Conservation (phyloP, 2,888 invertebrate species). For the Eristalinus sepulchralis region DNA sequence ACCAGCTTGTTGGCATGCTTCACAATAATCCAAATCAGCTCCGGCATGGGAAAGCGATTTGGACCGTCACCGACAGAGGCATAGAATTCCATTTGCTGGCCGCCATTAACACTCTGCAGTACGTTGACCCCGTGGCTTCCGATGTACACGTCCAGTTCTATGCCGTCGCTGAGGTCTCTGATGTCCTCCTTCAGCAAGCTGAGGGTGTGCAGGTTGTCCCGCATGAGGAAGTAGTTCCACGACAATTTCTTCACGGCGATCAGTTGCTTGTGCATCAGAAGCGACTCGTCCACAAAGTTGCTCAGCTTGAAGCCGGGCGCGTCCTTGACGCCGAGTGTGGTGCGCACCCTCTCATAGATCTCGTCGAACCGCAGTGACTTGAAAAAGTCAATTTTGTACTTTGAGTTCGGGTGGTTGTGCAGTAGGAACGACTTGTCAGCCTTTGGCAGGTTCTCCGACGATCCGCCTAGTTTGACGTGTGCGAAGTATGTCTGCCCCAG, state of each 20-base stretch:
- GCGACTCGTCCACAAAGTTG: conserved; percentile 72
- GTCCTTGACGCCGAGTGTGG: conserved; percentile 54
- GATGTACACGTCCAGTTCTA: conserved; percentile 73
- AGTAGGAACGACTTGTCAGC: conserved; percentile 72
- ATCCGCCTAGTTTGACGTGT: conserved; percentile 73
- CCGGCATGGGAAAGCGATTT: conserved; percentile 75
- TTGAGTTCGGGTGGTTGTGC: conserved; percentile 72
- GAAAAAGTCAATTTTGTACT: conserved; percentile 75
- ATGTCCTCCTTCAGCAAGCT: conserved; percentile 73
- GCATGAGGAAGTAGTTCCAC: conserved; percentile 75
- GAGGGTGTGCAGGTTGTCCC: conserved; percentile 72
- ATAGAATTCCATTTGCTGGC: conserved; percentile 72
- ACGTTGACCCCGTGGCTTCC: conserved; percentile 74
- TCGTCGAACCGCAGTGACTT: conserved; percentile 74
- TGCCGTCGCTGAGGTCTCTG: conserved; percentile 49
- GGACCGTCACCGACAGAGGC: conserved; percentile 62
- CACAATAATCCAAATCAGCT: conserved; percentile 75
- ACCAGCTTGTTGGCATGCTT: conserved; percentile 70
- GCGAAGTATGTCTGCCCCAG: conserved; percentile 74
- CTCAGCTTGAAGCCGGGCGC: conserved; percentile 71
- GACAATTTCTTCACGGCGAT: conserved; percentile 73
- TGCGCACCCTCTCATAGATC: conserved; percentile 73
- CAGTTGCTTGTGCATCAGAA: conserved; percentile 74
- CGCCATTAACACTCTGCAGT: conserved; percentile 64
- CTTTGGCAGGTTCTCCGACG: conserved; percentile 59